Base-by-base conservation (phyloP, 2,797 vertebrate genomes). In the Sebastes vulpes region DNA sequence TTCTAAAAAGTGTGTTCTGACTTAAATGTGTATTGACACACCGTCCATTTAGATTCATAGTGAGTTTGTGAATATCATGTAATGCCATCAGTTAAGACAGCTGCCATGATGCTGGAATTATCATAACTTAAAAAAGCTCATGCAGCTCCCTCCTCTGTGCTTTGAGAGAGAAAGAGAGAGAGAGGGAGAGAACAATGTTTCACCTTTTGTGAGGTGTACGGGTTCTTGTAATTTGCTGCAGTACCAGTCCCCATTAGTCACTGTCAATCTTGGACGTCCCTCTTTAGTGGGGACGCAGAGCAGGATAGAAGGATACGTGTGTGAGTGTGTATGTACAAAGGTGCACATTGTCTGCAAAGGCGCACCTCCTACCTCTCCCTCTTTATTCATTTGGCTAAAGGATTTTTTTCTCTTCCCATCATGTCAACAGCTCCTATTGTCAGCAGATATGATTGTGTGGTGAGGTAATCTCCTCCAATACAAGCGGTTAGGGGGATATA, bases 181-280 rank as follows among this genome's bases (percentile, higher is more conserved):
- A 11, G 60, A 46, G 26, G 48, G 25, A 23, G 61, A 65, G 76
- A 81, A 16, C 32, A 53, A 6, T 23, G 69, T 69, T 83, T 79
- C 75, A 91, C 87, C 91, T 89, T 46, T 75, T 77, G 60, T 57
- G 42, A 81, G 76, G 79, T 80, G 84, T 73, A 25, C 20, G 3
- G 65, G 68, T 70, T 91, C 86, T 81, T 89, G 86, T 91, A 94
- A 92, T 94, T 92, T 91, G 82, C 91, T 79, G 84, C 85, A 79
- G 88, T 54, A 87, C 87, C 89, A 70, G 64, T 87, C 77, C 79
- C 83, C 91, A 94, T 94, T 94, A 94, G 92, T 95, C 94, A 94
- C 86, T 94, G 93, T 94, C 93, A 93, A 87, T 93, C 86, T 21
- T 8, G 81, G 82, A 88, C 63, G 77, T 89, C 86, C 89, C 86